Percentiles rank a stretch among this genome's conserved stretches.
Evolutionary conservation across 2,113 vertebrate species (phyloP).

Genomic region (Gyps fulvus): DNA sequence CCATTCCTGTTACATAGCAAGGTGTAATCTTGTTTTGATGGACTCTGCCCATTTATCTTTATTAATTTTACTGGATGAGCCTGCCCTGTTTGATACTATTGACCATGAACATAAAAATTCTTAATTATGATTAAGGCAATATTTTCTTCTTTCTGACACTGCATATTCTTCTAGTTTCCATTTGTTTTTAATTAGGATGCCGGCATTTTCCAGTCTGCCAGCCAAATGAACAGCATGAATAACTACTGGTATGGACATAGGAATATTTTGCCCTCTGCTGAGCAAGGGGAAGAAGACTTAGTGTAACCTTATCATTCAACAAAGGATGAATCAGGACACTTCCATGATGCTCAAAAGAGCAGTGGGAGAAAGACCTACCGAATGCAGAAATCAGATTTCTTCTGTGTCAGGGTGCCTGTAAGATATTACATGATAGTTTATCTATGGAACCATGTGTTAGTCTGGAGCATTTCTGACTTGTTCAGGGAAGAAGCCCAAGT

Average conservation of each 20-base stretch:
- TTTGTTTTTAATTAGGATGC: neutral
- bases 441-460: neutral
- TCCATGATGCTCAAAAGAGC: neutral
- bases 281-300: neutral
- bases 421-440: neutral
- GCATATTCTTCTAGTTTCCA: neutral
- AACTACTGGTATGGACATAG: neutral
- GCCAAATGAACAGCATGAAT: neutral
- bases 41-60: neutral
- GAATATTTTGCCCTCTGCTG: neutral
- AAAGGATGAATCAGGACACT: neutral
- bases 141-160: neutral
- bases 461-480: neutral
- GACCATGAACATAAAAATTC: neutral
- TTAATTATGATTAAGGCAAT: neutral
- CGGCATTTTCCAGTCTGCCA: neutral
- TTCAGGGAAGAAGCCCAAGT: neutral
- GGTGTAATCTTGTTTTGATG: neutral
- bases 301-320: neutral
- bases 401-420: neutral
- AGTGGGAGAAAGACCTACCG: neutral
- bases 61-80: neutral
- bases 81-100: neutral
- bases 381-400: neutral
- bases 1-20: neutral